Percentiles rank a stretch among this genome's conserved stretches.
phyloP scores from a whole-genome alignment of 2,797 vertebrate genomes.

The Aplochiton taeniatus region DNA sequence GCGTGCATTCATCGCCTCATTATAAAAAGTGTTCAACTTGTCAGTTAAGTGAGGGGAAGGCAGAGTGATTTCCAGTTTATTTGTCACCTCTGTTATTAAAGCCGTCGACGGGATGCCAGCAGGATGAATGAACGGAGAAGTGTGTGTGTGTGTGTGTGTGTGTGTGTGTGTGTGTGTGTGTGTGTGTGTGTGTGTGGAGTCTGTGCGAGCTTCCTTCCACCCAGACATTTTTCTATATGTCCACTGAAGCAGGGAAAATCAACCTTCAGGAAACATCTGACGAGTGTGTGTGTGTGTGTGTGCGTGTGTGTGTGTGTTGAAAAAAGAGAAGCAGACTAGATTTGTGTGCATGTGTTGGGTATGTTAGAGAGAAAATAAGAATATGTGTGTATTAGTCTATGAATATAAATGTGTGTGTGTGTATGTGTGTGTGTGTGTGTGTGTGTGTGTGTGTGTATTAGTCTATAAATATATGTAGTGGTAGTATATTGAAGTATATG shows the following conservation, averaged over 20 bases:
- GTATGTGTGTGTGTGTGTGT: no score
- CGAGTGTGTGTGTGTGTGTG: conserved; percentile 7
- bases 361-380: no score
- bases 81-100: conserved; percentile 92
- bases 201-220: conserved; percentile 74
- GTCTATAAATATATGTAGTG: no score
- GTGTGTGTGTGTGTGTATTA: no score
- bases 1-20: conserved; percentile 86
- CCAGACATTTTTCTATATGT: conserved; percentile 86
- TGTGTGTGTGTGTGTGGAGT: conserved; percentile 63
- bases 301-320: no score
- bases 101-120: conserved; percentile 86
- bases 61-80: conserved; percentile 89
- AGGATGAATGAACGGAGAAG: conserved; percentile 83
- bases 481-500: no score
- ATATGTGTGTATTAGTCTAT: no score
- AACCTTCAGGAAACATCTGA: conserved; percentile 83
- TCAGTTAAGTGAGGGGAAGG: conserved; percentile 87
- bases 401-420: no score
- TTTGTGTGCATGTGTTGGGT: no score
- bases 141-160: conserved; percentile 36
- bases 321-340: no score
- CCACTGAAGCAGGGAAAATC: conserved; percentile 84
- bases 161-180: conserved; percentile 37
- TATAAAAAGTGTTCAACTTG: conserved; percentile 86